Evolutionary conservation across 2,888 invertebrate genomes (phyloP).

Genomic region (Ochlodes sylvanus): DNA sequence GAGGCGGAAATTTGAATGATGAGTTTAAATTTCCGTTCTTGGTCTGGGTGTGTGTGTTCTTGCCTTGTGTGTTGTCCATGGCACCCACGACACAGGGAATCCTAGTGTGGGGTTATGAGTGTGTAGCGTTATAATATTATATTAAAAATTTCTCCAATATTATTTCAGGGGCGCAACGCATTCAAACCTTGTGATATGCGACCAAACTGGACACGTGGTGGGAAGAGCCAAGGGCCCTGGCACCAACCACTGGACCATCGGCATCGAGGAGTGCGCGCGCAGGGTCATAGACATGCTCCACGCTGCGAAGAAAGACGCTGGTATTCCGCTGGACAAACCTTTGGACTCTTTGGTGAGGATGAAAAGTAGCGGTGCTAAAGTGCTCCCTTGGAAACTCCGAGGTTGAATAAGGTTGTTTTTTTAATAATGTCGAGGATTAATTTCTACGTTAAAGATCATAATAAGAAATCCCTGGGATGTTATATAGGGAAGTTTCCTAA

Average conservation of each 20-base stretch:
- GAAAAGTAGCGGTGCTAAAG: background rate
- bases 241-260: conserved; percentile 94
- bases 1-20: too few species aligned
- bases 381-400: background rate
- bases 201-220: conserved; percentile 88
- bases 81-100: too few species aligned
- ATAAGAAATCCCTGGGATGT: too few species aligned
- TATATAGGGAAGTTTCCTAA: too few species aligned
- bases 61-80: too few species aligned
- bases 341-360: conserved; percentile 88
- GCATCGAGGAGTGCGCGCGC: conserved; percentile 90
- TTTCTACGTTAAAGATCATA: too few species aligned
- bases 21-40: too few species aligned
- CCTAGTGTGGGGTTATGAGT: too few species aligned
- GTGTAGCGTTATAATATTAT: too few species aligned
- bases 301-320: conserved; percentile 86
- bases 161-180: conserved; percentile 92
- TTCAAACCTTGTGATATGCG: conserved; percentile 91
- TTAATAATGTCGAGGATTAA: too few species aligned
- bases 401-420: background rate
- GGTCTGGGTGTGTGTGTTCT: too few species aligned
- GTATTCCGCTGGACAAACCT: conserved; percentile 83
- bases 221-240: conserved; percentile 88
- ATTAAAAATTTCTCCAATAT: background rate
- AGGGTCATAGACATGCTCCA: conserved; percentile 91